Percentiles rank a stretch among this genome's conserved stretches.
These are phyloP conservation scores for Cheilosia vernalis DNA, from an alignment of 2,888 invertebrate species.

Conservation along the genomic window DNA sequence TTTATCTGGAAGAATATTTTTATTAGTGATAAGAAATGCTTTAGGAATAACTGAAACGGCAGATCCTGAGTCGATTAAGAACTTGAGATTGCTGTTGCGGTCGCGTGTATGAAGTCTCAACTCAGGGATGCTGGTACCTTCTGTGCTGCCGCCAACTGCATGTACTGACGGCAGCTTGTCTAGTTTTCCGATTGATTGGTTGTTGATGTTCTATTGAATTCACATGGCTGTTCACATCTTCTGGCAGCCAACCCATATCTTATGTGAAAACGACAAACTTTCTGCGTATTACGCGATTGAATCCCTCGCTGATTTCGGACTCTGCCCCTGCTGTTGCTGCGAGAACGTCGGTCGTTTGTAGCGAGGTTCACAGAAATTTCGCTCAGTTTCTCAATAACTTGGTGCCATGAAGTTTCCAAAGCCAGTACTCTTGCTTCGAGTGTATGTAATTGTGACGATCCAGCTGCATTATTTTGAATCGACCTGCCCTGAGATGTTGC, in stretches of 20 bases:
- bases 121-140: too few relatives aligned
- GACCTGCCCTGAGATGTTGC: background rate
- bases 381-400: background rate
- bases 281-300: background rate
- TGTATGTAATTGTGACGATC: background rate
- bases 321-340: background rate
- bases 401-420: too few relatives aligned
- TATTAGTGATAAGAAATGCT: too few relatives aligned
- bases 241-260: background rate
- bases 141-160: too few relatives aligned
- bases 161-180: too few relatives aligned
- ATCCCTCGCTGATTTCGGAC: background rate
- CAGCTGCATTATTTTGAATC: background rate
- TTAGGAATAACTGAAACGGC: conserved; percentile 43
- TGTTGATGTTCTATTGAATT: too few relatives aligned
- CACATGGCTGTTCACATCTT: background rate
- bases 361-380: conserved; percentile 6
- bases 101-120: too few relatives aligned
- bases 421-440: background rate
- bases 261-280: conserved; percentile 2
- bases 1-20: conserved; percentile 16
- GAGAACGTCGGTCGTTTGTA: background rate
- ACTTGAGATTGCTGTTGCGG: conserved; percentile 21
- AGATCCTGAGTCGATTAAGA: conserved; percentile 75
- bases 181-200: too few relatives aligned